A percentile compares a stretch with the other conserved stretches of the same genome.
Conservation (phyloP, 2,797 vertebrate species). For the Oceanodroma leucorhoa region DNA sequence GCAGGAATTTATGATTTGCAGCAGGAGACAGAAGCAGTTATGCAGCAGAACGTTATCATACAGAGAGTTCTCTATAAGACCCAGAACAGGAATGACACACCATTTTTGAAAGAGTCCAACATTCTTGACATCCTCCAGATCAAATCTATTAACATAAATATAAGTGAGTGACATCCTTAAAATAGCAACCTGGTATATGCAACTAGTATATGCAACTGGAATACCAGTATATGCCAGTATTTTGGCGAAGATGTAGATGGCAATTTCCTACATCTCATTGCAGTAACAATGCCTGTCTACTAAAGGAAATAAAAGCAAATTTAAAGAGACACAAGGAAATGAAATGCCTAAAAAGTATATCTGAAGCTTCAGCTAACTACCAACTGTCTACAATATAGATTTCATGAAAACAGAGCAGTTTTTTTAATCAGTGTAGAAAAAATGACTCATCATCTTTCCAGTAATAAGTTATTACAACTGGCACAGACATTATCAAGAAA, state of each 20-base stretch:
- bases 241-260: neutral
- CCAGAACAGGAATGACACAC: constrained; percentile 91
- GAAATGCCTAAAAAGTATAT: neutral
- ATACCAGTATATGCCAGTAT: neutral
- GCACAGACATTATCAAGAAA: neutral
- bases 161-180: neutral
- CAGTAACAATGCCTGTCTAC: neutral
- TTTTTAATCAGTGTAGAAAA: neutral
- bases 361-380: neutral
- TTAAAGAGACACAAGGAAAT: neutral
- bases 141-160: constrained; percentile 79
- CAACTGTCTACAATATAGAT: neutral
- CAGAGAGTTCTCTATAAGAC: constrained; percentile 93
- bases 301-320: neutral
- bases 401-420: fast-evolving
- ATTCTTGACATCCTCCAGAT: constrained; percentile 91
- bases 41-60: constrained; percentile 92
- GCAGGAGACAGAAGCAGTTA: constrained; percentile 88
- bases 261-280: neutral
- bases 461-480: neutral
- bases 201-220: neutral
- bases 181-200: neutral
- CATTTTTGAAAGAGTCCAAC: constrained; percentile 91
- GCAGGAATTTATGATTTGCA: constrained; percentile 93
- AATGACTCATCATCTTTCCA: neutral